Percentiles rank a stretch among this genome's conserved stretches.
These are phyloP conservation scores for Thaumatotibia leucotreta DNA, from an alignment of 1,140 invertebrate species.

Conservation along the genomic window DNA sequence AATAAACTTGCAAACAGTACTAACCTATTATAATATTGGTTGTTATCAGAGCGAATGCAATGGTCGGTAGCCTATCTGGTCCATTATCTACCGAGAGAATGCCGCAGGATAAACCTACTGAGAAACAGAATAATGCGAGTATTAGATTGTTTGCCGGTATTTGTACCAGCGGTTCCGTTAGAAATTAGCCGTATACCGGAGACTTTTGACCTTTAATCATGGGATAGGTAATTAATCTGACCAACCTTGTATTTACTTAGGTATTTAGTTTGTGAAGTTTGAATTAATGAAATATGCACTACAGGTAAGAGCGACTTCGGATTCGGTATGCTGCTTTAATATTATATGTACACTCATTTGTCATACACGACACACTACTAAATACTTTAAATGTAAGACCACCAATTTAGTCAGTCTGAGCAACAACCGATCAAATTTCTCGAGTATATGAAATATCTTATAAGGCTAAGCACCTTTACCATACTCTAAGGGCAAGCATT, in stretches of 20 bases:
- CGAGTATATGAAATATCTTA: no score
- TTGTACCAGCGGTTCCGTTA: neutral
- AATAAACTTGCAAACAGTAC: neutral
- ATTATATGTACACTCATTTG: no score
- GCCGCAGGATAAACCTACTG: slow-evolving; percentile 4
- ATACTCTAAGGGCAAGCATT: no score
- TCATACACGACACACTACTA: no score
- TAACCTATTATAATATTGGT: neutral
- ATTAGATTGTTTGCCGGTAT: slow-evolving; percentile 1
- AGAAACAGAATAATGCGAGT: neutral
- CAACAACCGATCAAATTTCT: no score
- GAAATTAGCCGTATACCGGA: neutral
- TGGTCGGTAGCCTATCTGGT: slow-evolving; percentile 12
- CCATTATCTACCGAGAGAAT: slow-evolving; percentile 5
- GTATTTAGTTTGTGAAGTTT: no score
- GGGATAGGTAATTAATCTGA: neutral
- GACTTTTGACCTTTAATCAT: neutral
- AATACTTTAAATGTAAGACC: no score
- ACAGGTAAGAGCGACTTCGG: no score
- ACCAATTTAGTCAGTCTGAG: no score
- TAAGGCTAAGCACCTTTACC: no score
- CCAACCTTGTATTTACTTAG: neutral
- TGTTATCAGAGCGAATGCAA: slow-evolving; percentile 8
- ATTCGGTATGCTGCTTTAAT: no score
- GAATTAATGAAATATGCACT: no score